phyloP scores from a whole-genome alignment of 1,140 invertebrate species.

The Berghia stephanieae region DNA sequence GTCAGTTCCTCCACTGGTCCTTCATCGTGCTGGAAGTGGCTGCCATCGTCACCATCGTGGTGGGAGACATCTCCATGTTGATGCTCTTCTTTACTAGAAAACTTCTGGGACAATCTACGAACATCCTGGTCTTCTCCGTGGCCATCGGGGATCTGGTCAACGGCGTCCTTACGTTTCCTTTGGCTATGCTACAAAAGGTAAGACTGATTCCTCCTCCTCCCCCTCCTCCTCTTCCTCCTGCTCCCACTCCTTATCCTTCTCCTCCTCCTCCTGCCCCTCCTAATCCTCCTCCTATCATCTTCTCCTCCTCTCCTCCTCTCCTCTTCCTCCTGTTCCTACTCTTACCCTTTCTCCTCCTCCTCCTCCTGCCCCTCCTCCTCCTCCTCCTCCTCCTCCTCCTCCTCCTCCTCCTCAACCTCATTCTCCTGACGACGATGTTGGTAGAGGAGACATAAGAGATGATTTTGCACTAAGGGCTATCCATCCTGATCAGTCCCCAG shows the following conservation, averaged over 20 bases:
- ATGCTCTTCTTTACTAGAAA: slow-evolving; percentile 46
- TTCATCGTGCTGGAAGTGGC: slow-evolving; percentile 39
- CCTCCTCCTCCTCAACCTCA: too few species aligned
- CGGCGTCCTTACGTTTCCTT: slow-evolving; percentile 41
- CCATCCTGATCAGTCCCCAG: too few species aligned
- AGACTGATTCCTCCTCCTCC: not conserved
- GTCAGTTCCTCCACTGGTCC: slow-evolving; percentile 35
- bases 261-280: not conserved
- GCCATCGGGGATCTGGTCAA: slow-evolving; percentile 47
- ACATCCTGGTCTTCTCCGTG: slow-evolving; percentile 54
- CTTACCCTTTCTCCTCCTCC: too few species aligned
- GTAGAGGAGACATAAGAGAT: too few species aligned
- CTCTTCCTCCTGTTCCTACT: too few species aligned
- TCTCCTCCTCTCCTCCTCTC: too few species aligned
- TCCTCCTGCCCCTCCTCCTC: too few species aligned
- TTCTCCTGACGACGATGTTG: too few species aligned
- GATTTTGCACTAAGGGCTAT: too few species aligned
- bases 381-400: too few species aligned
- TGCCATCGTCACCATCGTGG: slow-evolving; percentile 35
- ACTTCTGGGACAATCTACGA: slow-evolving; percentile 51
- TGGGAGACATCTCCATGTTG: slow-evolving; percentile 40
- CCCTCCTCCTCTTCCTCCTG: not conserved
- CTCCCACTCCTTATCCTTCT: not conserved
- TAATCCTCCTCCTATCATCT: not conserved
- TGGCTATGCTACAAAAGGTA: slow-evolving; percentile 44